Base-by-base conservation (phyloP, 92 coral and sea anemone genomes). In the Phymanthus crucifer region DNA sequence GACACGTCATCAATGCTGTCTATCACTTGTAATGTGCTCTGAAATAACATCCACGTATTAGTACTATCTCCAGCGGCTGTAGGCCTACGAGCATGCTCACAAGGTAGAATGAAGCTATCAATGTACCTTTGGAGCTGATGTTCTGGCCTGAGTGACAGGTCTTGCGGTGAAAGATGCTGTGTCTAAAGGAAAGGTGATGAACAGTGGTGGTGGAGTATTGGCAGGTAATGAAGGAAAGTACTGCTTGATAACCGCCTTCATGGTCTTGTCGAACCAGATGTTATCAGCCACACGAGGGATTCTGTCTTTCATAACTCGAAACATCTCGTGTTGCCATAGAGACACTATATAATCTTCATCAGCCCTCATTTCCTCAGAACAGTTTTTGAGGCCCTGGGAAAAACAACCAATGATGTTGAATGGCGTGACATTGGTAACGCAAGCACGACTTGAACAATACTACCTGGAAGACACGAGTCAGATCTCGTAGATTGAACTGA, bases 291-390 rank as follows among this genome's bases (percentile, higher is more conserved):
- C 86, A 33, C 99, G 95, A 83, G 94, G 87, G 58, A 95, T 73
- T 34, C 99, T 89, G 78, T 95, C 99, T 87, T 94, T 94, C 31
- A 95, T 80, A 73, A 90, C 99, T 70, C 99, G 80, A 35, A 87
- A 76, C 43, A 93, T 84, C 66, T 95, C 99, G 76, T 95, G 98
- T 56, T 93, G 96, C 99, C 99, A 95, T 66, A 95, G 89, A 64
- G 97, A 91, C 35, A 91, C 95, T 87, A 95, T 88, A 85, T 95
- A 90, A 36, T 95, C 99, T 64, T 95, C 99, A 68, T 95, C 99
- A 31, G 99, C 99, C 70, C 97, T 81, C 96, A 93, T 93, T 78
- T 95, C 99, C 68, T 95, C 99, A 0, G 99, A 94, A 69, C 99
- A 95, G 82, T 87, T 95, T 80, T 93, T 95, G 38, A 95, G 91